Evolutionary conservation across 2,888 invertebrate genomes (phyloP), one percentile per base, ranked within the genome.

Genomic region (Bembecia ichneumoniformis): DNA sequence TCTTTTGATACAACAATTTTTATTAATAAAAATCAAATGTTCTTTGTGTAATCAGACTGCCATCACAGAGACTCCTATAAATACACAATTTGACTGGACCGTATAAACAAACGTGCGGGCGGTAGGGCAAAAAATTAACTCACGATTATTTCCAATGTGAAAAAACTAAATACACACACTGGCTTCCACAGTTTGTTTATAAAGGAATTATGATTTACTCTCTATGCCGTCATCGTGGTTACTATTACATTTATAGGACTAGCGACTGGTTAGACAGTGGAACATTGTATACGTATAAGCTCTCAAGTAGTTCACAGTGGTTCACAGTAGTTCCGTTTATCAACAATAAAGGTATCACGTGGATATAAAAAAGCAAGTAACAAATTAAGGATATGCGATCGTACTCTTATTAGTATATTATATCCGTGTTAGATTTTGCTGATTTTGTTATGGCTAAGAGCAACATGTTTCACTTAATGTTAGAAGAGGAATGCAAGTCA

Each of bases 201-300:
- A 55, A 61, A 57, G 55, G 54, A 55, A 52, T 49, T 20, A 58
- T 60, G 58, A 64, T 64, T 58, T 65, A 61, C 55, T 57, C 49
- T 48, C 48, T 49, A 52, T 52, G 51, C 51, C 54, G 52, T 53
- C 55, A 58, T 58, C 56, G 55, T 55, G 54, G 4, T 20, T 57
- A 53, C 44, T 16, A 17, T 44, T 44, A 15, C 17, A 44, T 28
- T 28, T 28, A 28, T 28, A 9, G 7, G 28, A 28, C 28, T 28
- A 28, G 28, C 7, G 28, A 28, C 28, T 7, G 7, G 2, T 28
- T 28, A 28, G 9, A 28, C 28, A 28, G 28, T 7, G 28, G 9
- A 28, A 28, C 9, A 9, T 28, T 28, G 9, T 28, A 4, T 28
- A 28, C 9, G 9, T 28, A 4, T 28, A 28, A 3, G 28, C 28